Conservation (phyloP, 2,797 vertebrate genomes). For the Perodicticus potto region DNA sequence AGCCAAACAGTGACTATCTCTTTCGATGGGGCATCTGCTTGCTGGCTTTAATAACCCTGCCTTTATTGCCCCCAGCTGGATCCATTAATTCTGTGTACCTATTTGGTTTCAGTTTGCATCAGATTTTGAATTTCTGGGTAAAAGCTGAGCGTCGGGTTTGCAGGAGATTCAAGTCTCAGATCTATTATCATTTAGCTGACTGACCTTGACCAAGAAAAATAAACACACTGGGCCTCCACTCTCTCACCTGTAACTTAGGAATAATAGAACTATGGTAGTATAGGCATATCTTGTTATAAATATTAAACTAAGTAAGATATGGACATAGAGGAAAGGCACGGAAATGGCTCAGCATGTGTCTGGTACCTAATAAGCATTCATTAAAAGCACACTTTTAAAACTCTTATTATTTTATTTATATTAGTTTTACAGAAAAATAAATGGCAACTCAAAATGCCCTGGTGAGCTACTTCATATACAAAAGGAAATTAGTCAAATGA, state of each 20-base stretch:
- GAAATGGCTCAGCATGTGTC: background rate
- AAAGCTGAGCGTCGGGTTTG: background rate
- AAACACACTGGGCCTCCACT: background rate
- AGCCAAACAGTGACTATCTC: background rate
- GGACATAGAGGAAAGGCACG: background rate
- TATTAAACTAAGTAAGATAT: background rate
- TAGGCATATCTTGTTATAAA: background rate
- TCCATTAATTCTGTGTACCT: background rate
- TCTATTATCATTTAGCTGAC: background rate
- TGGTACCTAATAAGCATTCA: background rate
- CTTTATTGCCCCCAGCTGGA: background rate
- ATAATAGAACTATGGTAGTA: background rate
- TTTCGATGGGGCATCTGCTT: background rate
- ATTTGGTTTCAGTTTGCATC: background rate
- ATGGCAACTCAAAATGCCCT: background rate
- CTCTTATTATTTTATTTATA: background rate
- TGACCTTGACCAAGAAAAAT: background rate
- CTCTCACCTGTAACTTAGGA: background rate
- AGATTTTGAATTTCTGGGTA: background rate
- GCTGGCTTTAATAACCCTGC: background rate
- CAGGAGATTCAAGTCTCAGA: background rate
- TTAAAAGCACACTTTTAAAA: background rate
- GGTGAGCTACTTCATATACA: background rate
- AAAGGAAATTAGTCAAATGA: background rate
- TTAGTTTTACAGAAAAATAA: slow-evolving; percentile 26